These are phyloP conservation scores for Okamejei kenojei DNA, from an alignment of 2,797 vertebrate species.

Conservation along the genomic window DNA sequence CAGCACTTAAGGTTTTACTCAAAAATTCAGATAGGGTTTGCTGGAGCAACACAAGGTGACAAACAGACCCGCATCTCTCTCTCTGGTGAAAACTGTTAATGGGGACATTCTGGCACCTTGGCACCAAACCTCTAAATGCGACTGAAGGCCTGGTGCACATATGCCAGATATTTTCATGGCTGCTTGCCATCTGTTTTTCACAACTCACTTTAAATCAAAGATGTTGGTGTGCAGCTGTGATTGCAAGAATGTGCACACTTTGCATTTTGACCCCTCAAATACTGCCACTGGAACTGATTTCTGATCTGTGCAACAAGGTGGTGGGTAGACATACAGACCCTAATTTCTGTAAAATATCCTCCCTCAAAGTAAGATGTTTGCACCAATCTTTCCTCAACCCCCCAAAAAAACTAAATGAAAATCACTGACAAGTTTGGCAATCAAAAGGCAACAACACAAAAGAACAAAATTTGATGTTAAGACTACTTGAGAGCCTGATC, in stretches of 20 bases:
- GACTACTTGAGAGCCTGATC: slow-evolving; percentile 24
- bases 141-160: background rate
- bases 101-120: background rate
- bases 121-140: background rate
- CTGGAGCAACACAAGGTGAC: too few species aligned
- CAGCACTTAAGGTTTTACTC: too few species aligned
- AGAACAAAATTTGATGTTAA: slow-evolving; percentile 32
- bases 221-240: background rate
- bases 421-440: slow-evolving; percentile 33
- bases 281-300: background rate
- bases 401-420: background rate
- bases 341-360: background rate
- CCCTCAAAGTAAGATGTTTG: background rate
- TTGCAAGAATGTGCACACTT: background rate
- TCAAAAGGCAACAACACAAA: slow-evolving; percentile 17
- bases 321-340: background rate
- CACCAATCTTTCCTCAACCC: background rate
- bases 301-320: background rate
- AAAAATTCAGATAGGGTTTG: background rate
- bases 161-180: background rate
- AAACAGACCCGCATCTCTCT: background rate
- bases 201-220: slow-evolving; percentile 8
- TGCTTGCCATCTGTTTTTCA: background rate
- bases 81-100: background rate
- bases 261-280: slow-evolving; percentile 14